Evolutionary conservation across 2,797 vertebrate species (phyloP).

Genomic region (Lutjanus argentimaculatus): DNA sequence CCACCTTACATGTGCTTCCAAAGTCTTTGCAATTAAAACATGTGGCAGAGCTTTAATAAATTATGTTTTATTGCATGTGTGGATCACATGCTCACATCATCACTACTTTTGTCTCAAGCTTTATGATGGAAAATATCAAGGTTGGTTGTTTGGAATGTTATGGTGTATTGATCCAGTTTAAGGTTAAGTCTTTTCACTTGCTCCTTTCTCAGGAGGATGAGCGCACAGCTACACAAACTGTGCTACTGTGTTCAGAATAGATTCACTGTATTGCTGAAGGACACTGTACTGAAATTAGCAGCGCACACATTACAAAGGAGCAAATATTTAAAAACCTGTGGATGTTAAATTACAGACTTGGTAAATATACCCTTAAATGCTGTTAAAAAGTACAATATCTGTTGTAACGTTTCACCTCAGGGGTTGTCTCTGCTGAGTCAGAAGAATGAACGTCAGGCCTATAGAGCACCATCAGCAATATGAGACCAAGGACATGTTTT

Average conservation of each 20-base stretch:
- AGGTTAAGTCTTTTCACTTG: not conserved
- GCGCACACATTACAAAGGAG: slow-evolving; percentile 20
- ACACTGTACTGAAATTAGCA: slow-evolving; percentile 19
- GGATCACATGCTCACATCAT: not conserved
- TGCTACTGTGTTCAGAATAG: not conserved
- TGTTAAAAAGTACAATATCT: slow-evolving; percentile 52
- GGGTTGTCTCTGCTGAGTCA: slow-evolving; percentile 62
- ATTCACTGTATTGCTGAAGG: slow-evolving; percentile 23
- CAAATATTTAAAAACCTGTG: slow-evolving; percentile 44
- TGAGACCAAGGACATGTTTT: slow-evolving; percentile 66
- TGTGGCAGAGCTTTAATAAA: not conserved
- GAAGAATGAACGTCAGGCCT: slow-evolving; percentile 46
- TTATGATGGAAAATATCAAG: not conserved
- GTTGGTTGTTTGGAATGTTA: not conserved
- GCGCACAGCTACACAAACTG: not conserved
- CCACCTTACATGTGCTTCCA: not conserved
- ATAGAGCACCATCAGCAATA: slow-evolving; percentile 63
- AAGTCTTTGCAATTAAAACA: not conserved
- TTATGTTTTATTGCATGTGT: too few species aligned
- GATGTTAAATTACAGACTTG: slow-evolving; percentile 36
- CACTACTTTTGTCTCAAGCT: not conserved
- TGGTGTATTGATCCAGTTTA: not conserved
- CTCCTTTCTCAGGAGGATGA: not conserved
- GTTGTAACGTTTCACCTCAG: slow-evolving; percentile 53
- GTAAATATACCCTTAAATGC: slow-evolving; percentile 50